Conservation (phyloP, 1,140 invertebrate genomes). For the Heliconius melpomene region DNA sequence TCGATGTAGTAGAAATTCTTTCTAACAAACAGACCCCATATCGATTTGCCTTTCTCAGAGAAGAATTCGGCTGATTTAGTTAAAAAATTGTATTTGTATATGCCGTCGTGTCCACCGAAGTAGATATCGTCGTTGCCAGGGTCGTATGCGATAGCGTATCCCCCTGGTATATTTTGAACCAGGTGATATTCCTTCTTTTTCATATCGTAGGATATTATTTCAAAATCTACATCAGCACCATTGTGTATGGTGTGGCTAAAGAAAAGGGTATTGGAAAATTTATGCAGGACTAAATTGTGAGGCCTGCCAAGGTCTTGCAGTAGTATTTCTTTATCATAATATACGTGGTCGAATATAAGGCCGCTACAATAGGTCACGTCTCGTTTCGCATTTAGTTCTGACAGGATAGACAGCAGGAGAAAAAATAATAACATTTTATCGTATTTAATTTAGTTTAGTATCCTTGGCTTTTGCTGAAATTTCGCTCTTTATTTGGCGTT, state of each 20-base stretch:
- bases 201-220: constrained; percentile 56
- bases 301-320: constrained; percentile 52
- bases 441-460: constrained; percentile 51
- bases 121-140: constrained; percentile 65
- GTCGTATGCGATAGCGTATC: constrained; percentile 68
- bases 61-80: constrained; percentile 62
- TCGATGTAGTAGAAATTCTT: constrained; percentile 70
- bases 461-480: constrained; percentile 39
- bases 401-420: constrained; percentile 33
- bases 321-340: constrained; percentile 56
- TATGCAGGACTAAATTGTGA: constrained; percentile 63
- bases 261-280: constrained; percentile 58
- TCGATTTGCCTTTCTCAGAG: constrained; percentile 64
- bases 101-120: constrained; percentile 67
- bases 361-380: constrained; percentile 55
- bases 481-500: constrained; percentile 43
- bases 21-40: constrained; percentile 64
- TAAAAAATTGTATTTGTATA: constrained; percentile 70
- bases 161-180: constrained; percentile 55
- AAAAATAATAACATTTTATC: constrained; percentile 50
- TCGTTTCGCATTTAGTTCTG: constrained; percentile 20
- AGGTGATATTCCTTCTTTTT: constrained; percentile 44
- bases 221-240: constrained; percentile 56
- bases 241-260: constrained; percentile 63
- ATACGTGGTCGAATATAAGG: constrained; percentile 62